Percentiles rank a stretch among this genome's conserved stretches.
phyloP scores from a whole-genome alignment of 2,888 invertebrate genomes.

The Protodeltote pygarga region DNA sequence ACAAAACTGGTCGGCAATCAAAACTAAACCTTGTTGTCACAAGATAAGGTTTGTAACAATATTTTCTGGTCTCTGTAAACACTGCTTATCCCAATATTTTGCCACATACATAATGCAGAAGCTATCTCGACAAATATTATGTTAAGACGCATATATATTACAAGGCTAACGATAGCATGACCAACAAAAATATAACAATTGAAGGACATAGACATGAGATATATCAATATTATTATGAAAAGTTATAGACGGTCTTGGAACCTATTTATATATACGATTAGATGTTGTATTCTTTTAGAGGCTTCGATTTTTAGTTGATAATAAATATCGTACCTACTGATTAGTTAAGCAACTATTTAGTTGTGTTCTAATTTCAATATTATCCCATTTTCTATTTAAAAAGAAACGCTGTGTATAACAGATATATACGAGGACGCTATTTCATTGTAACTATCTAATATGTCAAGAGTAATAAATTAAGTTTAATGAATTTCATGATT shows the following conservation, averaged over 20 bases:
- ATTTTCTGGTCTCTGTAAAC: constrained; percentile 18
- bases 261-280: constrained; percentile 23
- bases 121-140: constrained; percentile 43
- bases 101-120: constrained; percentile 50
- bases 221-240: constrained; percentile 24
- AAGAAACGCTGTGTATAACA: no score
- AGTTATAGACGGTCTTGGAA: constrained; percentile 16
- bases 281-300: not conserved
- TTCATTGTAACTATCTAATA: no score
- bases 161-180: constrained; percentile 34
- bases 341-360: not conserved
- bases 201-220: constrained; percentile 30
- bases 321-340: not conserved
- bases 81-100: constrained; percentile 45
- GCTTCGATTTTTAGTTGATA: not conserved
- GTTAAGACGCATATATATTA: constrained; percentile 48
- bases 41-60: constrained; percentile 13
- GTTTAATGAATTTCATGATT: no score
- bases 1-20: not conserved
- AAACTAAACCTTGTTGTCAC: constrained; percentile 9
- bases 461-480: no score
- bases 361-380: no score
- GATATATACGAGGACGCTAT: no score
- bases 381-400: no score
- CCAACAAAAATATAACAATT: constrained; percentile 40